Base-by-base conservation (phyloP, 1,140 invertebrate genomes). In the Drosophila aff. region DNA sequence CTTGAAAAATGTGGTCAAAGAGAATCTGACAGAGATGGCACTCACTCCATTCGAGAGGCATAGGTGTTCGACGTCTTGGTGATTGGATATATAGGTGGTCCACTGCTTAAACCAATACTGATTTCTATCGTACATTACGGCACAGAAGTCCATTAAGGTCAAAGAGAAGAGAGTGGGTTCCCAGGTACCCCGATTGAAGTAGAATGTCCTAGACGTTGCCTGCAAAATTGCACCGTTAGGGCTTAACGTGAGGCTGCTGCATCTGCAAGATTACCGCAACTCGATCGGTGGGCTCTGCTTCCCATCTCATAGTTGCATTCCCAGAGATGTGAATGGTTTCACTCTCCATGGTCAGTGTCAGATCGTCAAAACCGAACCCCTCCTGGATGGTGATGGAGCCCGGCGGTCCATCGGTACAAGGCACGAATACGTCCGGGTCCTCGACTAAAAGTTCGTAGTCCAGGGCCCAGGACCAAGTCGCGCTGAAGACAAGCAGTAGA, bases 41-140 rank as follows among this genome's bases (percentile, higher is more conserved):
- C 83, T 87, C 63, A 87, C 84, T n/a, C 77, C 84, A 13, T 21
- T 26, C 2, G 43, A 40, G 2, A 87, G 0, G 23, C 84, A 87
- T 5, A 73, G 33, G 4, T 26, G 10, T 26, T 65, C 1, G 3
- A 81, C 49, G 0, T 68, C 62, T 0, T 38, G 13, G 4, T 26
- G 4, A 53, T 87, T 68, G 5, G 15, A 21, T 2, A 87, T 44
- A 13, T 36, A 31, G 6, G 0, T 21, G 3, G 63, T 76, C 77
- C 78, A 87, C 16, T 50, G 66, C n/a, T 81, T 78, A 13, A 59
- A 87, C 84, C 84, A 87, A 57, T 89, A 87, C 18, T 89, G 63
- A 47, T 79, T 65, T 57, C 43, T 18, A 28, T 84, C 78, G 28
- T 84, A 87, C 84, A 87, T 79, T 3, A 72, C 18, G 11, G 4